Conservation (phyloP, 2,113 vertebrate species). For the Sturnira hondurensis region DNA sequence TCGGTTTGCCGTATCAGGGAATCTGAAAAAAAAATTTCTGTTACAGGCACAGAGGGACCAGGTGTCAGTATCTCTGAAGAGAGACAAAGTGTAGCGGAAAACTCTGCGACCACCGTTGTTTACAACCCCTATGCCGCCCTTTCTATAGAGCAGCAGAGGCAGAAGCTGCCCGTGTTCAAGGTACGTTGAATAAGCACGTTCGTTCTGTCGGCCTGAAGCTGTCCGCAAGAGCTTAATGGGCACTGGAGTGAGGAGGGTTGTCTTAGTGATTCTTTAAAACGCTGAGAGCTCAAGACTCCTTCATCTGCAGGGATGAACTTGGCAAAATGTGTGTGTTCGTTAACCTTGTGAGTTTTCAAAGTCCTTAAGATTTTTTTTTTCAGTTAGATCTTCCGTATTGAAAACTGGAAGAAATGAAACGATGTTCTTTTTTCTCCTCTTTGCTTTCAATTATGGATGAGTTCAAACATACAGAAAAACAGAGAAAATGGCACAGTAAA, state of each 20-base stretch:
- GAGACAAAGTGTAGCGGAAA: constrained; percentile 90
- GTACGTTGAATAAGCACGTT: constrained; percentile 72
- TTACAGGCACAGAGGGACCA: constrained; percentile 91
- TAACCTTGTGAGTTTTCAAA: neutral
- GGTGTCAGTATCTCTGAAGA: constrained; percentile 91
- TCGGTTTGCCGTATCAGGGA: neutral
- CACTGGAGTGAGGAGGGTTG: neutral
- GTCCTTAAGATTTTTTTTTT: neutral
- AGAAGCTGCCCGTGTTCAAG: constrained; percentile 98
- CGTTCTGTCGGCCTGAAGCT: rapidly evolving
- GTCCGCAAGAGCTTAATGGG: neutral
- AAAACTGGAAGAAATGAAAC: neutral
- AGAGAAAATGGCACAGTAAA: neutral
- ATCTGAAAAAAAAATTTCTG: constrained; percentile 57
- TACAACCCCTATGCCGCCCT: constrained; percentile 94
- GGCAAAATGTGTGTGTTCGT: neutral
- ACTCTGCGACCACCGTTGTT: constrained; percentile 85
- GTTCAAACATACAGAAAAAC: neutral
- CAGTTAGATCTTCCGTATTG: neutral
- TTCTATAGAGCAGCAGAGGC: constrained; percentile 96
- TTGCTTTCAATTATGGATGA: neutral
- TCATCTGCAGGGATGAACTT: neutral
- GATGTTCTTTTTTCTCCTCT: neutral
- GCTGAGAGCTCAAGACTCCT: neutral
- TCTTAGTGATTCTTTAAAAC: neutral